phyloP scores from a whole-genome alignment of 1,140 invertebrate species.

The Hycleus cichorii region DNA sequence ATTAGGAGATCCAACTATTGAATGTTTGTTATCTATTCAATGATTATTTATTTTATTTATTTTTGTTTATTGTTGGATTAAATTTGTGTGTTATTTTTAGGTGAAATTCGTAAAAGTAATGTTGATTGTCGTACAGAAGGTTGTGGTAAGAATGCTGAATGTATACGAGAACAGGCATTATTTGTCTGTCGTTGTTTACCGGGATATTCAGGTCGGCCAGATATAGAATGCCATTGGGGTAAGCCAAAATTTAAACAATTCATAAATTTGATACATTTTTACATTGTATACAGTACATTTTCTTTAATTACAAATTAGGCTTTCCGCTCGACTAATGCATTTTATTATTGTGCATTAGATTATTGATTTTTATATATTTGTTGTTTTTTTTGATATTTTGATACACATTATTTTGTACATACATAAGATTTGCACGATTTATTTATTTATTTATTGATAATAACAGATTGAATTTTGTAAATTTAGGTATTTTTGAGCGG shows the following conservation, averaged over 20 bases:
- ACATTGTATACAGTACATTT: constrained; percentile 37
- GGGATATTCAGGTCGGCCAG: constrained; percentile 64
- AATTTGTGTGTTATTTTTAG: constrained; percentile 38
- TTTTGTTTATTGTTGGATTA: constrained; percentile 15
- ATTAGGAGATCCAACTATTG: constrained; percentile 72
- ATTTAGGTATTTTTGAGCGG: neutral
- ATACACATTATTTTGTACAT: no score
- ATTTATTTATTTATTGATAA: no score
- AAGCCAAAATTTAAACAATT: constrained; percentile 44
- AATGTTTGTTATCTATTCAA: constrained; percentile 56
- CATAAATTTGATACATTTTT: constrained; percentile 10
- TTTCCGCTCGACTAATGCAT: constrained; percentile 28
- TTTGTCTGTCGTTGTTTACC: constrained; percentile 76
- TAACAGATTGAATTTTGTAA: no score
- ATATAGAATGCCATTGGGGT: constrained; percentile 72
- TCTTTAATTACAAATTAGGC: constrained; percentile 14
- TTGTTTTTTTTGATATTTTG: no score
- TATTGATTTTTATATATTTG: no score
- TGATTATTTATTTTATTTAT: neutral
- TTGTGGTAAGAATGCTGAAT: constrained; percentile 75
- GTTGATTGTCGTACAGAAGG: constrained; percentile 73
- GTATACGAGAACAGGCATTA: constrained; percentile 66
- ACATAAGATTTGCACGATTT: no score
- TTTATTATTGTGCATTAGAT: neutral
- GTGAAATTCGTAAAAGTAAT: constrained; percentile 52